Conservation (phyloP, 1,140 invertebrate genomes). For the Holotrichia oblita region DNA sequence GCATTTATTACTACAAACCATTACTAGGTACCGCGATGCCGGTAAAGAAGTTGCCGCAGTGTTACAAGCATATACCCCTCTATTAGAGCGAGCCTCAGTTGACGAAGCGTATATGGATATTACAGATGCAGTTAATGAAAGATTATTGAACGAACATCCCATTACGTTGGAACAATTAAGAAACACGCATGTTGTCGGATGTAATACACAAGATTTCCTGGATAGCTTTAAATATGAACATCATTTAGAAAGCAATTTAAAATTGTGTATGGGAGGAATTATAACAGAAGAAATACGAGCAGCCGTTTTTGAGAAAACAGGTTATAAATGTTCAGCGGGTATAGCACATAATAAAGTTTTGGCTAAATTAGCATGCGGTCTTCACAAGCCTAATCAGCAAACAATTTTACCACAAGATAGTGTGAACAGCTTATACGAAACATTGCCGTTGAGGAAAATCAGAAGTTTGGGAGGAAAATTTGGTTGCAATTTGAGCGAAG, state of each 20-base stretch:
- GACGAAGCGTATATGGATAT: conserved; percentile 98
- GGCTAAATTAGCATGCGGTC: conserved; percentile 91
- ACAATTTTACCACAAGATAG: conserved; percentile 81
- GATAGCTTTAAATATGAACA: conserved; percentile 59
- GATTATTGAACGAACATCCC: conserved; percentile 57
- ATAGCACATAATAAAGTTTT: conserved; percentile 96
- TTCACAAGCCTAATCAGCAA: conserved; percentile 95
- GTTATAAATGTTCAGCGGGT: conserved; percentile 94
- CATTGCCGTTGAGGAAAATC: conserved; percentile 80
- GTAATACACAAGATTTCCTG: conserved; percentile 67
- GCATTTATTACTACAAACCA: not conserved
- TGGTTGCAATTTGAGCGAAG: conserved; percentile 76
- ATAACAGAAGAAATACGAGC: conserved; percentile 86
- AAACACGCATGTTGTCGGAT: conserved; percentile 78
- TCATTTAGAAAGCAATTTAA: conserved; percentile 63
- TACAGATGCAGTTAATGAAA: conserved; percentile 78
- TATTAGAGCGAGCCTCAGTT: conserved; percentile 90
- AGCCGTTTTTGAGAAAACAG: conserved; percentile 83
- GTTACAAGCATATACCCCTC: conserved; percentile 79
- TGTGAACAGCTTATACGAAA: conserved; percentile 71
- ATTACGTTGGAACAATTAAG: conserved; percentile 60
- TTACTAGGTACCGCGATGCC: conserved; percentile 84
- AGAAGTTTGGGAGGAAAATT: conserved; percentile 91
- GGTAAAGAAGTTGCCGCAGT: conserved; percentile 92
- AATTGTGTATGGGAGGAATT: conserved; percentile 78